Percentiles rank a stretch among this genome's conserved stretches.
phyloP scores from a whole-genome alignment of 1,140 invertebrate genomes.

The Pinna nobilis region DNA sequence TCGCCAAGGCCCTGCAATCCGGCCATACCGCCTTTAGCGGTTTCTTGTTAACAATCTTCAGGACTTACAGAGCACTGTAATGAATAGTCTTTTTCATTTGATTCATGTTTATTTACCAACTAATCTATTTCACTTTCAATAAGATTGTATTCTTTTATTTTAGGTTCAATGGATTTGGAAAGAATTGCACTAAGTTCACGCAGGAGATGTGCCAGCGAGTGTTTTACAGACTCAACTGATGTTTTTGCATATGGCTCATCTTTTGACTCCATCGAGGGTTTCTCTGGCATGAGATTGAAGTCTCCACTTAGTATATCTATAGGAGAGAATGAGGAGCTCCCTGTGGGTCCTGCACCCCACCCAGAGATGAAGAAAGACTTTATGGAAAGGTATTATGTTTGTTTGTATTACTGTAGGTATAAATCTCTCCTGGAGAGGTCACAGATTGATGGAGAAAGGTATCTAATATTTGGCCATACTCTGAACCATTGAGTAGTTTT shows the following conservation, averaged over 20 bases:
- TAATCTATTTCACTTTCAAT: no score
- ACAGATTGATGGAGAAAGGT: no score
- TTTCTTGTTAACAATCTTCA: no score
- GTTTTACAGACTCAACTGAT: constrained; percentile 59
- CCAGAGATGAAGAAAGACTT: constrained; percentile 59
- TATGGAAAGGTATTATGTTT: constrained; percentile 53
- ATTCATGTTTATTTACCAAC: no score
- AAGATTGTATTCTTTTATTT: no score
- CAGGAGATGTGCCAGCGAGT: constrained; percentile 68
- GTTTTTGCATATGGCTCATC: constrained; percentile 44
- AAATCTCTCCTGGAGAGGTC: no score
- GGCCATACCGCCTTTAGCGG: no score
- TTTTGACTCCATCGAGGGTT: constrained; percentile 52
- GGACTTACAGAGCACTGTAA: no score
- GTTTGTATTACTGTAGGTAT: neutral
- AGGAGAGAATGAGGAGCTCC: constrained; percentile 50
- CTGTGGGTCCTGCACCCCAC: constrained; percentile 24
- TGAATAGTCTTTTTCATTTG: no score
- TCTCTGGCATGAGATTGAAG: constrained; percentile 21
- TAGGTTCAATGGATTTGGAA: constrained; percentile 27
- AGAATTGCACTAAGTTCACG: constrained; percentile 45
- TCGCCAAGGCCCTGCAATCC: no score
- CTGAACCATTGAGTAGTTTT: no score
- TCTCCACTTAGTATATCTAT: constrained; percentile 60
- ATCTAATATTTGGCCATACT: no score